Evolutionary conservation across 2,888 invertebrate genomes (phyloP), one percentile per base, ranked within the genome.

Genomic region (Drosophila subquinaria): DNA sequence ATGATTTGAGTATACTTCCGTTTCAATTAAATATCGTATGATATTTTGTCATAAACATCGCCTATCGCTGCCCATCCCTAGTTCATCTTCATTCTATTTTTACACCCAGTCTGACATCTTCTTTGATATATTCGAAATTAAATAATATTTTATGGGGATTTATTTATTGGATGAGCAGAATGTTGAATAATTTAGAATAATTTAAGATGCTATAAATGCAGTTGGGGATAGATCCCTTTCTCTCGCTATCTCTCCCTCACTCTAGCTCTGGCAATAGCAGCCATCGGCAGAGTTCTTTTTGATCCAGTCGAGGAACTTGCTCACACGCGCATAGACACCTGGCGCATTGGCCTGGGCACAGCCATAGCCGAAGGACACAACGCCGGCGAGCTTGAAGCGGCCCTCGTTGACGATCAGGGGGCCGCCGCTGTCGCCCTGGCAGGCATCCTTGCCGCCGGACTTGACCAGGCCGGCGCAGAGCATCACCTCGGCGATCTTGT

Each of bases 341-440:
- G 92, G 92, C 8, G 92, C 91, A 72, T 92, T 89, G 17, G 87
- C 76, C 76, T 92, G 91, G 10, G 92, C 92, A 55, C 92, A 92
- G 3, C 91, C 92, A 59, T 72, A 91, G 36, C 92, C 92, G 51
- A 90, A 92, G 57, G 92, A 92, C 5, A 92, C 92, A 20, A 92
- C 89, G 27, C 92, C 92, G 8, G 90, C 92, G 48, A 92, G 75
- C 63, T 91, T 92, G 51, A 69, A 91, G 47, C 90, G 88, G 15
- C 89, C 90, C 55, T 91, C 91, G 40, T 85, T 79, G 51, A 92
- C 90, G 72, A 89, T 90, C 67, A 93, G 63, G 4, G 92, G 92
- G 30, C 93, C 92, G 51, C 92, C 92, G 65, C 93, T 93, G 69
- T 92, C 92, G 40, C 92, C 92, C 76, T 92, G 92, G 69, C 92